These are phyloP conservation scores for Conomelus anceps DNA, from an alignment of 2,888 invertebrate species.

Conservation along the genomic window DNA sequence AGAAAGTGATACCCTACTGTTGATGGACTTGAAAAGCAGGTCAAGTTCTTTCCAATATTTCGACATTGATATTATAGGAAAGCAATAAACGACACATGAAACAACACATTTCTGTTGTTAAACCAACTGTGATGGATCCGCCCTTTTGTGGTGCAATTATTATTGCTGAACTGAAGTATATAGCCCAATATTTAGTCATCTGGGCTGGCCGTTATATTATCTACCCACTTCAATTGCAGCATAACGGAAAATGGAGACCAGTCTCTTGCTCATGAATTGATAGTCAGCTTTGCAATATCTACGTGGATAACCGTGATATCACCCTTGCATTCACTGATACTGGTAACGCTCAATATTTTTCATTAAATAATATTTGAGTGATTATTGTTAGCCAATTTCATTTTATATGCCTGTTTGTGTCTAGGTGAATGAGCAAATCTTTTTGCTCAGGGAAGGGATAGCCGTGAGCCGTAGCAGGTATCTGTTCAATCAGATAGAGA, in stretches of 20 bases:
- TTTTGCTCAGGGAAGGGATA: no score
- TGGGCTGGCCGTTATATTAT: background rate
- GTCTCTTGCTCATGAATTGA: background rate
- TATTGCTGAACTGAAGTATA: background rate
- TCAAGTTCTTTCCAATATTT: background rate
- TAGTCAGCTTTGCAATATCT: no score
- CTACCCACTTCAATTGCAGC: background rate
- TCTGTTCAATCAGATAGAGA: no score
- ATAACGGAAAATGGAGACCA: background rate
- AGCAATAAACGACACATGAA: background rate
- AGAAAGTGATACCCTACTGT: background rate
- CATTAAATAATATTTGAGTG: no score
- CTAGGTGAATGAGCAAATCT: no score
- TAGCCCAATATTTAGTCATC: background rate
- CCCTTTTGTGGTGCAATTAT: background rate
- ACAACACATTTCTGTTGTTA: background rate
- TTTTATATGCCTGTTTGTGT: no score
- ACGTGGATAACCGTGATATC: no score
- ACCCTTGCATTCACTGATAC: no score
- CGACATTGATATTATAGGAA: background rate
- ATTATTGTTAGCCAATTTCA: no score
- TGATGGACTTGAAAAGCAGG: background rate
- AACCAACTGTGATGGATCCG: background rate
- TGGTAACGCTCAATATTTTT: no score
- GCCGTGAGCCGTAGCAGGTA: no score